phyloP scores from a whole-genome alignment of 2,888 invertebrate species.

The Dorcus parallelipipedus region DNA sequence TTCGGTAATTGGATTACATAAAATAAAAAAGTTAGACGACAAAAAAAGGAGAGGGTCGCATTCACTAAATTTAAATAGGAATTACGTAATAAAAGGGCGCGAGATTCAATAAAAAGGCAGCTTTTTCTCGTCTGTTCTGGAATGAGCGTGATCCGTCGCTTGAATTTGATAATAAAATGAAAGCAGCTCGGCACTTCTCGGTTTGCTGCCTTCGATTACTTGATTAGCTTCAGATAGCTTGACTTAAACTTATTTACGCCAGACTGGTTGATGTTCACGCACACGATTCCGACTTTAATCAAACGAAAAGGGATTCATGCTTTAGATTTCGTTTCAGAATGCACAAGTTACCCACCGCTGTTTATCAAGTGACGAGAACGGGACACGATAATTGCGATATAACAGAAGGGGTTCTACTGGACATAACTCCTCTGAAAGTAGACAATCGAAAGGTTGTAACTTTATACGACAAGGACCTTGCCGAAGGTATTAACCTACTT shows the following conservation, averaged over 20 bases:
- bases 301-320: conserved; percentile 9
- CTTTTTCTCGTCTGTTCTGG: no score
- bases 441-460: conserved; percentile 65
- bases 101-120: no score
- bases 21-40: no score
- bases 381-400: conserved; percentile 71
- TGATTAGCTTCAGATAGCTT: no score
- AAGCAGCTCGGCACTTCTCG: neutral
- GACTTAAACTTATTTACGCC: no score
- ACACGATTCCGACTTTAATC: neutral
- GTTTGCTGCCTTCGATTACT: no score
- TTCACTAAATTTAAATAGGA: no score
- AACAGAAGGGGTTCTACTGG: conserved; percentile 65
- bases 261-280: no score
- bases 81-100: no score
- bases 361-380: conserved; percentile 68
- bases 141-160: no score
- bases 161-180: neutral
- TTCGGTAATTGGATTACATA: no score
- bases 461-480: conserved; percentile 69
- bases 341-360: conserved; percentile 57
- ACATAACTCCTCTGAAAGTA: conserved; percentile 67
- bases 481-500: conserved; percentile 68
- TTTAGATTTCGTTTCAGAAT: conserved; percentile 47
- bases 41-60: no score